Evolutionary conservation across 2,888 invertebrate genomes (phyloP), one percentile per base, ranked within the genome.

Genomic region (Pterostichus madidus): DNA sequence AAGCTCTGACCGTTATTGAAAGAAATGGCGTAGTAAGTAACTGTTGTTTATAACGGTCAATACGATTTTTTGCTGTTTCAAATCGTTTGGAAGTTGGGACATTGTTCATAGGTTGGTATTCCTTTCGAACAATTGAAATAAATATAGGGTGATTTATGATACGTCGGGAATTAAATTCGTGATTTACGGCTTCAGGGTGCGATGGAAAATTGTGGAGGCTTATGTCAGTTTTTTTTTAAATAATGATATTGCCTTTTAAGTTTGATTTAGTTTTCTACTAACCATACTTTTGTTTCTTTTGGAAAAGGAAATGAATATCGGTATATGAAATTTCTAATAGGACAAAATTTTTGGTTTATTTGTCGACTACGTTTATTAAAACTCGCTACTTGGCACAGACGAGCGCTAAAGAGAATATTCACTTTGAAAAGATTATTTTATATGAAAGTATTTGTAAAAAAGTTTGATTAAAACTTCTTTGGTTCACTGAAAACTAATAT

Each of bases 1-100:
- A 17, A 56, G 10, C 24, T 8, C 13, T 15, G 71, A 71, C 64
- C 17, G 39, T 71, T 71, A 32, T 46, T n/a, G 39, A 5, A 15
- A 8, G 71, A 44, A 71, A 39, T 44, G 46, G 44, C 17, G 71
- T 71, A 71, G 39, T 71, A 35, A 71, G 39, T 71, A 71, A 32
- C 44, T 46, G 46, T 71, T 71, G 71, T 71, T 71, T 71, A 71
- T 71, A 71, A 17, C 39, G 44, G 44, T 24, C 56, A 17, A 56
- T 56, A 56, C 56, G 17, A 56, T 56, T 56, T 56, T 56, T 8
- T 56, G 56, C 56, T 56, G 56, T 56, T 56, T 56, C 15, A 56
- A 17, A 56, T 17, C 17, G 5, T 56, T 56, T 49, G 39, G 39
- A n/a, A 49, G 49, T 49, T 1, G 49, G 2, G 17, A 8, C 17